Base-by-base conservation (phyloP, 1,140 invertebrate genomes). In the Babylonia areolata region DNA sequence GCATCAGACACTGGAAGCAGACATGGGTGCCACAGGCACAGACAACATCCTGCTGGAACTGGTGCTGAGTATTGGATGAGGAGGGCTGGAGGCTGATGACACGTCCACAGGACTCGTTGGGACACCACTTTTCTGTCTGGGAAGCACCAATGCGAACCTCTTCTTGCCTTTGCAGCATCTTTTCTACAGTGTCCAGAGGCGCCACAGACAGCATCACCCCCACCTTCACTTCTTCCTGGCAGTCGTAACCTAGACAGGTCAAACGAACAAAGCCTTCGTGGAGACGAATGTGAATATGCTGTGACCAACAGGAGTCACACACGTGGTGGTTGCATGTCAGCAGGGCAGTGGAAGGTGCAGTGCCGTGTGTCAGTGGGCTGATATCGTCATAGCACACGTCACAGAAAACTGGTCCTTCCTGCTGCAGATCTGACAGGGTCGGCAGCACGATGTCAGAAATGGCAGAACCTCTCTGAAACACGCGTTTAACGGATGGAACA, bases 301-400 rank as follows among this genome's bases (percentile, higher is more conserved):
- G 37, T 17, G 46, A 23, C 84, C 84, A 88, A 58, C 87, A 88
- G 37, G n/a, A 37, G 79, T 88, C 84, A 71, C 87, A 88, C 51
- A 88, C 85, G 31, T 69, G 73, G 84, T 88, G 87, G 31, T 58
- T 23, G 58, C 87, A 88, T 33, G 28, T 73, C n/a, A 35, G 28
- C 11, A 88, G 80, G 69, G 84, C 1, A 1, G 84, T 88, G 42
- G 84, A 40, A 3, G 80, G 12, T 28, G 64, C 46, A 28, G 79
- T 75, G 77, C 37, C 78, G 1, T 35, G 12, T 2, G 73, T 58
- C 58, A 51, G 28, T n/a, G 46, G 42, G 71, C 81, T 77, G 46
- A 86, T 40, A n/a, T 86, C 85, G 28, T 87, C 86, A 51, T 81
- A 87, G 42, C 87, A 87, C 23, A 87, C 80, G 40, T 87, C 69